phyloP scores from a whole-genome alignment of 1,140 invertebrate species.

The Bilobella aurantiaca region DNA sequence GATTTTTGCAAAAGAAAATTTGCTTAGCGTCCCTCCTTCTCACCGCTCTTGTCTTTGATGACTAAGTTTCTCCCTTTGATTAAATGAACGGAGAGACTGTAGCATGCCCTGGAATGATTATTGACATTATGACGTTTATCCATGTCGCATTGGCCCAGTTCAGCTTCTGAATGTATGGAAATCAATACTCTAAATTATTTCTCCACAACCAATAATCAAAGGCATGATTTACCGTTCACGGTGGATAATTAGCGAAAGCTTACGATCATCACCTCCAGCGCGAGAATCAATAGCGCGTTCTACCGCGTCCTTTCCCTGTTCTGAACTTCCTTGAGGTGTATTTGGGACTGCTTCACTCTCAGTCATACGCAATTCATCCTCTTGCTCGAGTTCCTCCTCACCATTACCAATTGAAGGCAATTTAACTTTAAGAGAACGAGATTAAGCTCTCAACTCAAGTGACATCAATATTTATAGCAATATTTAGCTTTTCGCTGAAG shows the following conservation, averaged over 20 bases:
- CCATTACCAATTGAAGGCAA: too few relatives aligned
- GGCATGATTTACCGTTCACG: neutral
- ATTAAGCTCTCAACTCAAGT: too few relatives aligned
- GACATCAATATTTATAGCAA: too few relatives aligned
- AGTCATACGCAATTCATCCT: too few relatives aligned
- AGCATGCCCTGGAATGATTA: neutral
- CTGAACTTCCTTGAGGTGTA: too few relatives aligned
- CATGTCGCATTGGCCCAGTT: neutral
- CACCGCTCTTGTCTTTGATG: neutral
- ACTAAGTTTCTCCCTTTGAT: neutral
- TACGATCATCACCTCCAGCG: too few relatives aligned
- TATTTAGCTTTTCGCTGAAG: too few relatives aligned
- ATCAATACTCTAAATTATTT: neutral
- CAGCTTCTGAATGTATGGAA: neutral
- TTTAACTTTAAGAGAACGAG: too few relatives aligned
- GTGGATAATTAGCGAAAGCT: neutral
- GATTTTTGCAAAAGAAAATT: neutral
- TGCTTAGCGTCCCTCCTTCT: neutral
- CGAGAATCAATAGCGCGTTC: too few relatives aligned
- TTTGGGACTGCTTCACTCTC: too few relatives aligned
- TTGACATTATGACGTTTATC: neutral
- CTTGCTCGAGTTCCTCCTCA: too few relatives aligned
- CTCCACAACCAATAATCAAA: neutral
- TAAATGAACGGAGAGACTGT: neutral
- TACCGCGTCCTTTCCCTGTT: too few relatives aligned